A percentile compares a stretch with the other conserved stretches of the same genome.
These are phyloP conservation scores for Thymelicus lineola DNA, from an alignment of 2,888 invertebrate genomes.

Conservation along the genomic window DNA sequence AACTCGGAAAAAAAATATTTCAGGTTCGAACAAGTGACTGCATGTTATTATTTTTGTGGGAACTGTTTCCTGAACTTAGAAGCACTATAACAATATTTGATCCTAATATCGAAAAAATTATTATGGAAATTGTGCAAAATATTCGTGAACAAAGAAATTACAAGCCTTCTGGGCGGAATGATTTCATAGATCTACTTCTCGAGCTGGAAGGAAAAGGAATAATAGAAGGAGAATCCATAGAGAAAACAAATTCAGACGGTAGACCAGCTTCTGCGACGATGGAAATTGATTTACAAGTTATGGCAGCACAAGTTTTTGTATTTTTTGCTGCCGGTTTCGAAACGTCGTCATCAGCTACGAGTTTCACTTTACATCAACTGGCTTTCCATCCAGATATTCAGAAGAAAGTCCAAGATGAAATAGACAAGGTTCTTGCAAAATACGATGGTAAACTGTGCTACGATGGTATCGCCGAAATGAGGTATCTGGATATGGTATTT, in stretches of 20 bases:
- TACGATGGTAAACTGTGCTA: conserved; percentile 64
- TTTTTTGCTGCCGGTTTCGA: conserved; percentile 79
- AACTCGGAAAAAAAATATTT: conserved; percentile 52
- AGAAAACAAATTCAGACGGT: conserved; percentile 56
- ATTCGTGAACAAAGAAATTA: conserved; percentile 60
- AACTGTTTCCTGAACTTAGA: conserved; percentile 58
- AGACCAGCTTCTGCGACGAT: conserved; percentile 54
- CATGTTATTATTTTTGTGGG: conserved; percentile 49
- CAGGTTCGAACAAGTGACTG: conserved; percentile 45
- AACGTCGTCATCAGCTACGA: conserved; percentile 73
- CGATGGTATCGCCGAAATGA: conserved; percentile 64
- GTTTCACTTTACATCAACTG: conserved; percentile 65
- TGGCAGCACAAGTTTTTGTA: conserved; percentile 65
- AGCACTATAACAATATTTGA: conserved; percentile 45
- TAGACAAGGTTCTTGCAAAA: conserved; percentile 61
- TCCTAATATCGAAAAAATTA: conserved; percentile 42
- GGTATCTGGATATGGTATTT: conserved; percentile 56
- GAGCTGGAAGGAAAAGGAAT: conserved; percentile 58
- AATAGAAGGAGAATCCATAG: conserved; percentile 63
- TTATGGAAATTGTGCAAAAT: conserved; percentile 52
- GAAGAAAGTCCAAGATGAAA: conserved; percentile 61
- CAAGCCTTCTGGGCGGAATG: conserved; percentile 58
- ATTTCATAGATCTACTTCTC: conserved; percentile 57
- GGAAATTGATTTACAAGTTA: conserved; percentile 55
- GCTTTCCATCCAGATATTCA: conserved; percentile 71